Evolutionary conservation across 2,888 invertebrate genomes (phyloP), one percentile per base, ranked within the genome.

Genomic region (Meteorus colon): DNA sequence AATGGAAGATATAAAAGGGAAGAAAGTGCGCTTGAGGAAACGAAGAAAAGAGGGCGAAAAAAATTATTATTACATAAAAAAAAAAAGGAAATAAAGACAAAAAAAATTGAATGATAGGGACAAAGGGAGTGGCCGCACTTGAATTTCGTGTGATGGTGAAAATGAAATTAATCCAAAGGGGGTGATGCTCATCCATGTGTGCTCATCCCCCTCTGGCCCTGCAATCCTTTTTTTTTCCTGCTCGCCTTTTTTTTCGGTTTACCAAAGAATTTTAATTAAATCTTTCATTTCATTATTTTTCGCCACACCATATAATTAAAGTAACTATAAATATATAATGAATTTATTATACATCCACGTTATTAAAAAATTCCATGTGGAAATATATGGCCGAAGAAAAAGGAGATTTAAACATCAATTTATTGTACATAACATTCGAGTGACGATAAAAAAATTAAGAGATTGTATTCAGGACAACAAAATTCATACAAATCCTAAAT

Each of bases 151-250:
- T 65, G 59, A 70, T 55, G 45, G 67, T 45, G 68, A 73, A 74
- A 74, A 67, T 75, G n/a, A 63, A 77, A 78, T 77, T 76, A 78
- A 75, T 78, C 37, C 74, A 65, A 75, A 72, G 41, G 62, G 51
- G 48, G 55, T 19, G 55, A n/a, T 55, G 55, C 45, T 68, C 62
- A 48, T 31, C 68, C 60, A 51, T 65, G 70, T 75, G 65, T 63
- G 55, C 63, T 60, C 63, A 69, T 69, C 59, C 48, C 51, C 41
- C 29, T 37, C 41, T 2, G n/a, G 3, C n/a, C 16, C 55, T 4
- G 2, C 19, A 55, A 24, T 8, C 55, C 24, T 55, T 55, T 48
- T 55, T 55, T 24, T 5, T 24, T 24, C 6, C 10, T 10, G 1
- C 4, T 1, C n/a, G 19, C 19, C 19, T 55, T 19, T 24, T 55